These are phyloP conservation scores for Bagarius yarrelli DNA, from an alignment of 2,113 vertebrate genomes.

Conservation along the genomic window DNA sequence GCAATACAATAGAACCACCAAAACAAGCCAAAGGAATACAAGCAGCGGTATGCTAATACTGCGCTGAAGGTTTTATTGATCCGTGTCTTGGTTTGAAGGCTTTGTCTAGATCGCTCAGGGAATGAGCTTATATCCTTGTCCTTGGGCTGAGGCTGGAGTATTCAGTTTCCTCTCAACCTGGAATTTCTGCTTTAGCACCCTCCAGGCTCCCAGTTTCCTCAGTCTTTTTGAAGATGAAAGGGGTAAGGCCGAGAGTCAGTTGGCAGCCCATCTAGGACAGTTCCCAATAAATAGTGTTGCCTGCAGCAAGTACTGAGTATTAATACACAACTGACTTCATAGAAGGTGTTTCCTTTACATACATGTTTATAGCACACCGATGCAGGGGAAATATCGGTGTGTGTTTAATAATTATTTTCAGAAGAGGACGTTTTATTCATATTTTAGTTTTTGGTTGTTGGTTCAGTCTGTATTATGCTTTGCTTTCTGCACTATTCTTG, in stretches of 20 bases:
- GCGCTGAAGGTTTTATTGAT: constrained; percentile 42
- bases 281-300: constrained; percentile 48
- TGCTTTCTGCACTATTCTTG: neutral
- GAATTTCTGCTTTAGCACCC: constrained; percentile 44
- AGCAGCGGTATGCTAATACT: constrained; percentile 1
- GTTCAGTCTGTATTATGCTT: neutral
- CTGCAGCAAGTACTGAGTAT: constrained; percentile 46
- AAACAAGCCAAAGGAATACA: neutral
- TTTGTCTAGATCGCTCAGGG: constrained; percentile 36
- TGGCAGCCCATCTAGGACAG: constrained; percentile 43
- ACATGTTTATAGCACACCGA: constrained; percentile 16
- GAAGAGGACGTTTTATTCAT: constrained; percentile 5
- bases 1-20: neutral
- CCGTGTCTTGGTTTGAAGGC: constrained; percentile 33
- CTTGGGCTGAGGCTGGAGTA: constrained; percentile 35
- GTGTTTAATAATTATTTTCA: constrained; percentile 1
- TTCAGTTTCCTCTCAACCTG: constrained; percentile 38
- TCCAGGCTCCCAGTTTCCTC: constrained; percentile 37
- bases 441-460: neutral
- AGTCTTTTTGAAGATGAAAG: constrained; percentile 51
- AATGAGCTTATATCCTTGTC: constrained; percentile 45
- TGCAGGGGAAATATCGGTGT: neutral
- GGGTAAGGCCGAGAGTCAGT: constrained; percentile 43
- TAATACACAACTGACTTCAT: constrained; percentile 57
- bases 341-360: constrained; percentile 43